These are phyloP conservation scores for Pandemis heparana DNA, from an alignment of 2,888 invertebrate species.

Conservation along the genomic window DNA sequence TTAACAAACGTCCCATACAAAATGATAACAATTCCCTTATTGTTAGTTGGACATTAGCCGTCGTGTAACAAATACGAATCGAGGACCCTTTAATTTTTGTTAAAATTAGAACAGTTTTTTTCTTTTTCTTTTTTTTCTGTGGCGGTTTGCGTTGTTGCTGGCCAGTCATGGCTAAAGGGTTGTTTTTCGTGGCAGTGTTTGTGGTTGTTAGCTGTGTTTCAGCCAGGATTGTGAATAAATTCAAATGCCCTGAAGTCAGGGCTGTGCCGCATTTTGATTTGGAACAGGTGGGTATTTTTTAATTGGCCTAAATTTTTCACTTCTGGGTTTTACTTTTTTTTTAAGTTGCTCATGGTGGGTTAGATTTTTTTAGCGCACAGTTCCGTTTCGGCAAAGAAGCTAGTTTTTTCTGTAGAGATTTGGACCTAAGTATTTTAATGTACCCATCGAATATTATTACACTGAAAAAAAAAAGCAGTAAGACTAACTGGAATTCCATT, in stretches of 20 bases:
- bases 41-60: slow-evolving; percentile 72
- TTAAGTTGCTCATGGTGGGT: too few species aligned
- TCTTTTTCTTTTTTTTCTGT: neutral
- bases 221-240: slow-evolving; percentile 85
- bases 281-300: slow-evolving; percentile 83
- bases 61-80: slow-evolving; percentile 67
- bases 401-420: too few species aligned
- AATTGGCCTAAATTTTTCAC: too few species aligned
- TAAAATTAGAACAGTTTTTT: neutral
- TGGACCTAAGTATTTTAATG: too few species aligned
- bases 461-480: too few species aligned
- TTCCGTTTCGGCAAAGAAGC: too few species aligned
- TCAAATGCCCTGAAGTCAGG: slow-evolving; percentile 91
- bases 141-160: neutral
- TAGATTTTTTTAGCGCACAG: too few species aligned
- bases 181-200: slow-evolving; percentile 53
- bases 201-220: slow-evolving; percentile 52
- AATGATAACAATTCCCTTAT: slow-evolving; percentile 80
- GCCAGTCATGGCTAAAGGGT: slow-evolving; percentile 52
- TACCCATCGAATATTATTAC: too few species aligned
- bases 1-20: slow-evolving; percentile 78
- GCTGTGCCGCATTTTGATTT: slow-evolving; percentile 93
- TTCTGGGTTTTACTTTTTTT: too few species aligned
- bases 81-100: slow-evolving; percentile 14
- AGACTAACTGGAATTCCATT: too few species aligned